phyloP scores from a whole-genome alignment of 2,797 vertebrate genomes.

The Microctenopoma lineatum region DNA sequence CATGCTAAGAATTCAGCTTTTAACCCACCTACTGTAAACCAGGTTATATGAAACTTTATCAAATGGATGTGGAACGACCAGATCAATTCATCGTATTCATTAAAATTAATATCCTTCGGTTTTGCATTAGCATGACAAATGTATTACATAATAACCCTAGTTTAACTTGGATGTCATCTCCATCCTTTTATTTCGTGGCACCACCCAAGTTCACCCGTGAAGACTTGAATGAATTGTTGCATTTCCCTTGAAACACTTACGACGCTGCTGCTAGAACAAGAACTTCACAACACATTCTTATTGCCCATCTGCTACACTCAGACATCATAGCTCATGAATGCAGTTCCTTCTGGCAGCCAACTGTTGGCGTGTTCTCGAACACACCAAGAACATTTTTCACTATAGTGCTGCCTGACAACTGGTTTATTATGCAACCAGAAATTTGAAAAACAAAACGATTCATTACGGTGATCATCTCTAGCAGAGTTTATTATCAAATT shows the following conservation, averaged over 20 bases:
- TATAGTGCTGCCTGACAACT: constrained; percentile 5
- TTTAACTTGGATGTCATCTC: no score
- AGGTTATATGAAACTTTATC: neutral
- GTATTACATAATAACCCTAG: no score
- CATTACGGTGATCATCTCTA: neutral
- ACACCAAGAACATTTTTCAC: constrained; percentile 5
- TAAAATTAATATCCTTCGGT: no score
- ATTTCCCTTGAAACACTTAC: no score
- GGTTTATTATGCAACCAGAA: constrained; percentile 8
- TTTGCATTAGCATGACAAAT: no score
- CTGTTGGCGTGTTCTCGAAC: constrained; percentile 9
- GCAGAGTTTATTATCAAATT: neutral
- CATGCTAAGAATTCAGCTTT: constrained; percentile 32
- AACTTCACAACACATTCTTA: no score
- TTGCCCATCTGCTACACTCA: constrained; percentile 6
- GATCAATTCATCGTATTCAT: no score
- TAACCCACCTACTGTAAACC: neutral
- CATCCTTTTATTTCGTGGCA: no score
- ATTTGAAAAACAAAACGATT: constrained; percentile 2
- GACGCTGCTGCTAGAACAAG: no score
- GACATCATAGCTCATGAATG: constrained; percentile 27
- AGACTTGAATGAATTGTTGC: no score
- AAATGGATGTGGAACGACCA: no score
- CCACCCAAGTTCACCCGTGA: no score
- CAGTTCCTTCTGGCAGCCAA: constrained; percentile 18